Percentiles rank a stretch among this genome's conserved stretches.
These are phyloP conservation scores for Melanaphis sacchari DNA, from an alignment of 1,140 invertebrate species.

Conservation along the genomic window DNA sequence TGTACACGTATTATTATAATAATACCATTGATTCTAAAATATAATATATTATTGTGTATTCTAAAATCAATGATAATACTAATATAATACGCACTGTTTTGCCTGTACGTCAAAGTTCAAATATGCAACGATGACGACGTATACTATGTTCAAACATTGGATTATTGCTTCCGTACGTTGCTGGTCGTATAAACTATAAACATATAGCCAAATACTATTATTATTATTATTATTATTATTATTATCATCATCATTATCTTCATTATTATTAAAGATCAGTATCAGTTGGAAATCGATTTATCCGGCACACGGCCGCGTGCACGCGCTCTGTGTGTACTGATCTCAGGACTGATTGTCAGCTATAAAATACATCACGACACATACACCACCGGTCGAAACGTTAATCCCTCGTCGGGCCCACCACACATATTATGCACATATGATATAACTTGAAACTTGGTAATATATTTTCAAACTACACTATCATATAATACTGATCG, in stretches of 20 bases:
- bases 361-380: not conserved
- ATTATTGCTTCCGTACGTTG: not conserved
- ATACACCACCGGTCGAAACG: not conserved
- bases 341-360: not conserved
- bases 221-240: not conserved
- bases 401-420: not conserved
- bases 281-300: slow-evolving; percentile 32
- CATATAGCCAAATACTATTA: not conserved
- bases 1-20: not conserved
- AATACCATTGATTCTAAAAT: no score
- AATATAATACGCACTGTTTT: not conserved
- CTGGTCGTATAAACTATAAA: not conserved
- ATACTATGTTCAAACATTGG: not conserved
- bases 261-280: not conserved
- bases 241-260: not conserved
- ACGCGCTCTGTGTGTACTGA: slow-evolving; percentile 3
- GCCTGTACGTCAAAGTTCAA: not conserved
- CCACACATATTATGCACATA: not conserved
- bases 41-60: no score
- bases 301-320: not conserved
- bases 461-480: not conserved
- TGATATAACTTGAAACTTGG: not conserved
- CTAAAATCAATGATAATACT: not conserved
- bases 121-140: not conserved
- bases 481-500: not conserved